phyloP scores from a whole-genome alignment of 92 coral and sea anemone genomes.

The Virgularia gustaviana region DNA sequence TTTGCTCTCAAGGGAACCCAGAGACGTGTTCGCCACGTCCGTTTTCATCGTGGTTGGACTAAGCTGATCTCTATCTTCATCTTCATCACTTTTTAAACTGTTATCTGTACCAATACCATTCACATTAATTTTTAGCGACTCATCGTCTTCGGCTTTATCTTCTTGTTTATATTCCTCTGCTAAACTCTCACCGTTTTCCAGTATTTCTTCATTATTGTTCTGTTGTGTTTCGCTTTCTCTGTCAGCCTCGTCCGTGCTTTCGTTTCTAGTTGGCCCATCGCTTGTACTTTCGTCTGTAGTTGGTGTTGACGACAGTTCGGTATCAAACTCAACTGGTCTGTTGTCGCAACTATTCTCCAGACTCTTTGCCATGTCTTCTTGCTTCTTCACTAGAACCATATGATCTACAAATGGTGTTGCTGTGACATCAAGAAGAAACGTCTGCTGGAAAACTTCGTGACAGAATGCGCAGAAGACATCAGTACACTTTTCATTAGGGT shows the following conservation, averaged over 20 bases:
- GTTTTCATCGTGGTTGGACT: not conserved
- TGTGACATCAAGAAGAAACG: not conserved
- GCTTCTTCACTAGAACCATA: conserved; percentile 11
- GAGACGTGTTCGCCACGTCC: not conserved
- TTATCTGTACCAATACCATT: too few relatives aligned
- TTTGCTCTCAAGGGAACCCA: conserved; percentile 11
- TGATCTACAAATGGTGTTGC: conserved; percentile 26
- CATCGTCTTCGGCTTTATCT: not conserved
- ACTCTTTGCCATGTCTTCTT: conserved; percentile 13
- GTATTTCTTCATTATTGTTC: too few relatives aligned
- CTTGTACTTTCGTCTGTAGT: not conserved
- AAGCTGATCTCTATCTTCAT: too few relatives aligned
- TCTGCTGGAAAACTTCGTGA: conserved; percentile 4
- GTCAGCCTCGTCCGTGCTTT: too few relatives aligned
- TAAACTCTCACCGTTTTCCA: too few relatives aligned
- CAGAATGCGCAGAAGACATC: conserved; percentile 3
- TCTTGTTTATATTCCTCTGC: too few relatives aligned
- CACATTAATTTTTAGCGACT: too few relatives aligned
- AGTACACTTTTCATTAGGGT: not conserved
- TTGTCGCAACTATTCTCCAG: conserved; percentile 7
- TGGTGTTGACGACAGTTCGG: not conserved
- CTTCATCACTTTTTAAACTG: too few relatives aligned
- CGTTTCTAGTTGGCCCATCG: not conserved
- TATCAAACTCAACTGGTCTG: too few relatives aligned
- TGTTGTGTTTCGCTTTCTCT: too few relatives aligned